phyloP scores from a whole-genome alignment of 2,113 vertebrate species.

The Oncorhynchus nerka region DNA sequence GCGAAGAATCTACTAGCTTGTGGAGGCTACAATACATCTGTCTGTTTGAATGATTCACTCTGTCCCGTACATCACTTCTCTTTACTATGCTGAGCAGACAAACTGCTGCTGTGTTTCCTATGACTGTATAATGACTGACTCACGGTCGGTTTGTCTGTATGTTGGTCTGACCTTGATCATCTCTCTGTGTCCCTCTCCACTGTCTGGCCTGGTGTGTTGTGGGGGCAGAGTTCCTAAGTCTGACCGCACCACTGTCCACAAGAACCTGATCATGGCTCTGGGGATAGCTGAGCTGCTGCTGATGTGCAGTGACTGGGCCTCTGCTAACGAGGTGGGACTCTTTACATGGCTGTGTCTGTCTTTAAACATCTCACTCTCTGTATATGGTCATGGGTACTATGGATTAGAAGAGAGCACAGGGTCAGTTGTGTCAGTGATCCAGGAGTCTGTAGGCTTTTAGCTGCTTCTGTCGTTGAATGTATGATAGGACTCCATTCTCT shows the following conservation, averaged over 20 bases:
- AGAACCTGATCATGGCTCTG: constrained; percentile 88
- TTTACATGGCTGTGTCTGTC: background rate
- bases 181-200: background rate
- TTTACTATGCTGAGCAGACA: too few species aligned
- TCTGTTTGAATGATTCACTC: background rate
- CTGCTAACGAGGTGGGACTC: constrained; percentile 75
- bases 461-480: background rate
- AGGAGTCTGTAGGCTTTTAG: background rate
- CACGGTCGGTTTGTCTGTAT: too few species aligned
- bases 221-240: constrained; percentile 80
- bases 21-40: background rate
- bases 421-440: background rate
- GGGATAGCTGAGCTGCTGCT: constrained; percentile 82
- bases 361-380: background rate
- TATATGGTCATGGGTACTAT: background rate
- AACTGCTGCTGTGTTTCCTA: background rate
- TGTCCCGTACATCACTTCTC: background rate
- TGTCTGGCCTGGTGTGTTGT: background rate
- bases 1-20: background rate
- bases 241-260: constrained; percentile 85
- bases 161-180: background rate
- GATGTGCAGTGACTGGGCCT: constrained; percentile 84
- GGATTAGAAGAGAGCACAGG: background rate
- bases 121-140: background rate
- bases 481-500: background rate